phyloP scores from a whole-genome alignment of 1,140 invertebrate species.

The Helicoverpa zea region DNA sequence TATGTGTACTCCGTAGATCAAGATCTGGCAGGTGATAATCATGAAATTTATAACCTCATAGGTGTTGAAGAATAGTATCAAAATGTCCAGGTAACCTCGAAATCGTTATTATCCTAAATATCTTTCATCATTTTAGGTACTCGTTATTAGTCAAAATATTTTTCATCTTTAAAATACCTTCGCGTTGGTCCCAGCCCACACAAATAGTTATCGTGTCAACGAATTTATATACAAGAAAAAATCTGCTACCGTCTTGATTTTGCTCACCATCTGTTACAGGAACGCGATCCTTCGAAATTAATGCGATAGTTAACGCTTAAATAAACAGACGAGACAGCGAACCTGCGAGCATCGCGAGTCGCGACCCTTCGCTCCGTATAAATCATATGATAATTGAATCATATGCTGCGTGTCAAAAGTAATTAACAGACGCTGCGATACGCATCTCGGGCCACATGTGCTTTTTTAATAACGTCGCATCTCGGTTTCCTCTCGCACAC shows the following conservation, averaged over 20 bases:
- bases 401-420: constrained; percentile 86
- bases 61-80: constrained; percentile 48
- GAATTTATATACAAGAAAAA: constrained; percentile 63
- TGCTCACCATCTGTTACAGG: constrained; percentile 76
- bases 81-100: constrained; percentile 19
- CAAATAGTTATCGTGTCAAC: constrained; percentile 75
- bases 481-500: constrained; percentile 79
- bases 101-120: background rate
- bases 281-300: constrained; percentile 76
- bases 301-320: constrained; percentile 82
- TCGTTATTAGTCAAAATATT: constrained; percentile 49
- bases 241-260: constrained; percentile 73
- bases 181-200: constrained; percentile 64
- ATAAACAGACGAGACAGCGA: constrained; percentile 67
- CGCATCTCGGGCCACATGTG: constrained; percentile 83
- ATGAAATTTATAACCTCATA: constrained; percentile 65
- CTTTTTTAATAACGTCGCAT: constrained; percentile 84
- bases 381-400: constrained; percentile 87
- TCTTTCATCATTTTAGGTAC: background rate
- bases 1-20: constrained; percentile 64
- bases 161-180: constrained; percentile 48
- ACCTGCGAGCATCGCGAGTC: constrained; percentile 52
- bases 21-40: constrained; percentile 72
- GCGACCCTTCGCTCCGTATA: constrained; percentile 75
- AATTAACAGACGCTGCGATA: constrained; percentile 85